phyloP scores from a whole-genome alignment of 2,888 invertebrate species.

The Pristionchus exspectatus region DNA sequence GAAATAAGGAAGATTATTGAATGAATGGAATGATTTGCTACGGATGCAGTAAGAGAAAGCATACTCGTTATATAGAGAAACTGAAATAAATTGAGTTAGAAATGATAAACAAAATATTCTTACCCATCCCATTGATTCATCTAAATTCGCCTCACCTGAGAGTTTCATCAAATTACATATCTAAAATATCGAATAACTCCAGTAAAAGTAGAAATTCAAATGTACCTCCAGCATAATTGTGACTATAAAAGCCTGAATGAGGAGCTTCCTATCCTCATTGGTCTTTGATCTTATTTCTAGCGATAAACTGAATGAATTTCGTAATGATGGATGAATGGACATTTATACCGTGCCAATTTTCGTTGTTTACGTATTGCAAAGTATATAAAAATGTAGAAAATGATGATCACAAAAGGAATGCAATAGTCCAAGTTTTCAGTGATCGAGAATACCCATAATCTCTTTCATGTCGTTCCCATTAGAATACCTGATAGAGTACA shows the following conservation, averaged over 20 bases:
- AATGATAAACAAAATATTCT: neutral
- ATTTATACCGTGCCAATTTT: neutral
- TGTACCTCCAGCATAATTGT: neutral
- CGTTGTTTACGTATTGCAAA: neutral
- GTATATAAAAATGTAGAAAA: neutral
- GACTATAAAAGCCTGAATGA: neutral
- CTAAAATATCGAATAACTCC: neutral
- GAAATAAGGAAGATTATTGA: neutral
- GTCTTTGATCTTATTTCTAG: neutral
- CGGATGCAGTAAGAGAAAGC: neutral
- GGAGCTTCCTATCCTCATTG: neutral
- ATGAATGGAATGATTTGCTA: neutral
- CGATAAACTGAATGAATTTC: neutral
- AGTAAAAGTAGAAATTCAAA: no score
- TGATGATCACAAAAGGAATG: neutral
- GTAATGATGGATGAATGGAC: no score
- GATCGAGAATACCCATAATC: neutral
- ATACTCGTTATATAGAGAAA: neutral
- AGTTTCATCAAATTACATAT: slow-evolving; percentile 7
- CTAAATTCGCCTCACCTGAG: neutral
- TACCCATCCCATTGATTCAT: neutral
- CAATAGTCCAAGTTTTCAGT: neutral
- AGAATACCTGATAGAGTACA: no score
- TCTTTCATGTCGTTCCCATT: no score
- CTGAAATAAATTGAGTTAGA: neutral